Percentiles rank a stretch among this genome's conserved stretches.
Evolutionary conservation across 2,888 invertebrate genomes (phyloP).

Genomic region (Aphrophora alni): DNA sequence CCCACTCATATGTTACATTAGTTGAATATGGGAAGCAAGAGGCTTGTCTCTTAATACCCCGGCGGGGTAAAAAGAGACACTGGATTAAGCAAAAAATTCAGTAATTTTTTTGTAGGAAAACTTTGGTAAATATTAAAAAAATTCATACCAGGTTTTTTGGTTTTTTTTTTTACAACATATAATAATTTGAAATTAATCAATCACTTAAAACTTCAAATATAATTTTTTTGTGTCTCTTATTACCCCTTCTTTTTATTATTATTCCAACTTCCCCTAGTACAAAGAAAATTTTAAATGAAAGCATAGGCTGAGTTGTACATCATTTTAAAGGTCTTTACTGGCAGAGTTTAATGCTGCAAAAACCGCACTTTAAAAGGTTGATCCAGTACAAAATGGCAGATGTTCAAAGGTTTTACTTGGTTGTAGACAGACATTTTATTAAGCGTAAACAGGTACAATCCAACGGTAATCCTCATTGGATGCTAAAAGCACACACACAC

Average conservation of each 20-base stretch:
- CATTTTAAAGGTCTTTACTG: too few relatives aligned
- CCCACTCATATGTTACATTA: not conserved
- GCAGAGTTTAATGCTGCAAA: too few relatives aligned
- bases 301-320: too few relatives aligned
- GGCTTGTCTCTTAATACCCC: constrained; percentile 19
- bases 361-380: too few relatives aligned
- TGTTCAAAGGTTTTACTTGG: too few relatives aligned
- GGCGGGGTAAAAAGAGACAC: not conserved
- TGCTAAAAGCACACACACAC: too few relatives aligned
- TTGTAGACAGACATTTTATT: too few relatives aligned
- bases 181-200: constrained; percentile 10
- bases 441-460: too few relatives aligned
- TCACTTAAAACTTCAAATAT: not conserved
- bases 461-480: too few relatives aligned
- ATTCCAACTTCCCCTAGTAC: constrained; percentile 20
- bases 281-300: too few relatives aligned
- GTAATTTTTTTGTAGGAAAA: not conserved
- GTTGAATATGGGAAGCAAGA: constrained; percentile 11
- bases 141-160: not conserved
- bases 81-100: not conserved
- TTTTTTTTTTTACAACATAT: not conserved
- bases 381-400: too few relatives aligned
- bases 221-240: constrained; percentile 20
- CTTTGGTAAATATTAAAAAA: not conserved
- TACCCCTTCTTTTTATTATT: not conserved